Conservation (phyloP, 2,113 vertebrate species). For the Sphyrna mokarran region DNA sequence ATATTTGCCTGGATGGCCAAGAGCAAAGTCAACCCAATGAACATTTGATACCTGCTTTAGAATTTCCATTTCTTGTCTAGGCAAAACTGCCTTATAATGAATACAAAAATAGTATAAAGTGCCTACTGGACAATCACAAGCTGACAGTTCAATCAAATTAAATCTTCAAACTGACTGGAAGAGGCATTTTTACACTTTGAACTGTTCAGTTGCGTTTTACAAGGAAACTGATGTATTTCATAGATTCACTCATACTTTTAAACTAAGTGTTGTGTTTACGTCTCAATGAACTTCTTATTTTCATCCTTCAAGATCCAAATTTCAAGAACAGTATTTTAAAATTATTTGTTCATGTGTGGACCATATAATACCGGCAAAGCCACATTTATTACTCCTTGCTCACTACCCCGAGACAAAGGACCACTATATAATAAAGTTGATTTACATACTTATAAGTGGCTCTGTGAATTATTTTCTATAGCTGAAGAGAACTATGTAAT, state of each 20-base stretch:
- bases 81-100: neutral
- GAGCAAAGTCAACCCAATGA: neutral
- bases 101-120: neutral
- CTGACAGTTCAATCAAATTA: neutral
- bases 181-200: neutral
- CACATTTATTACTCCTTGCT: neutral
- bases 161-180: neutral
- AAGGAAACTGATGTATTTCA: neutral
- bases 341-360: neutral
- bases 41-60: neutral
- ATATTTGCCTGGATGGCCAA: neutral
- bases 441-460: neutral
- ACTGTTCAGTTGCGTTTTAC: neutral
- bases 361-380: neutral
- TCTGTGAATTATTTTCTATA: neutral
- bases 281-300: neutral
- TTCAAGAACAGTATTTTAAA: neutral
- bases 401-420: neutral
- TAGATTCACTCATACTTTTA: neutral
- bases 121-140: neutral
- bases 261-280: neutral
- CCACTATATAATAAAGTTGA: neutral
- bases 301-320: neutral
- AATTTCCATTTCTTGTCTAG: neutral
- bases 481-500: too few species aligned